phyloP scores from a whole-genome alignment of 1,140 invertebrate species.

The Sycophaga agraensis region DNA sequence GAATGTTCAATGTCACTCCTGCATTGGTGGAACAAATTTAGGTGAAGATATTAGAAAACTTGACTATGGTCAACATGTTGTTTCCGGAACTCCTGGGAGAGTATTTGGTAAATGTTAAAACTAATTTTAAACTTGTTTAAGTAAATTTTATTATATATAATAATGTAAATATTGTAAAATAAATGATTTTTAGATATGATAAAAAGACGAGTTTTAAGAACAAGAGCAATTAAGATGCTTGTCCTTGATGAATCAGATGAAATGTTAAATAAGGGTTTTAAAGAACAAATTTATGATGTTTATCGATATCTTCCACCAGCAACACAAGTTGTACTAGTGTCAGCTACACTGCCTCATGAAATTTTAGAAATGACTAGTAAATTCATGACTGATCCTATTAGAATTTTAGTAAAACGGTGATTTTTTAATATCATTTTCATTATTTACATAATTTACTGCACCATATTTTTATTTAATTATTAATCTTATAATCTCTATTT shows the following conservation, averaged over 20 bases:
- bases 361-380: constrained; percentile 99
- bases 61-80: constrained; percentile 98
- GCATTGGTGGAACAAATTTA: constrained; percentile 98
- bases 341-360: constrained; percentile 97
- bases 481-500: no score
- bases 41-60: constrained; percentile 99
- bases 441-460: no score
- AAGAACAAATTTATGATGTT: constrained; percentile 99
- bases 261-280: constrained; percentile 99
- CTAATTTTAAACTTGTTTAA: background rate
- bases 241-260: constrained; percentile 99
- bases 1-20: constrained; percentile 99
- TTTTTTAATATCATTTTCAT: constrained; percentile 35
- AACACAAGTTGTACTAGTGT: constrained; percentile 97
- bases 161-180: no score
- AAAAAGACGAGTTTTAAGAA: constrained; percentile 87
- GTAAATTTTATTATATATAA: background rate
- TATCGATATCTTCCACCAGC: constrained; percentile 97
- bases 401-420: constrained; percentile 98
- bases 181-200: constrained; percentile 86
- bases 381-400: constrained; percentile 99
- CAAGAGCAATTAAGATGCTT: constrained; percentile 95
- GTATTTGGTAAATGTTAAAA: constrained; percentile 96
- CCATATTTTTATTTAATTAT: no score
- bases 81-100: constrained; percentile 95